Evolutionary conservation across 2,113 vertebrate species (phyloP).

Genomic region (Phrynocephalus versicolor): DNA sequence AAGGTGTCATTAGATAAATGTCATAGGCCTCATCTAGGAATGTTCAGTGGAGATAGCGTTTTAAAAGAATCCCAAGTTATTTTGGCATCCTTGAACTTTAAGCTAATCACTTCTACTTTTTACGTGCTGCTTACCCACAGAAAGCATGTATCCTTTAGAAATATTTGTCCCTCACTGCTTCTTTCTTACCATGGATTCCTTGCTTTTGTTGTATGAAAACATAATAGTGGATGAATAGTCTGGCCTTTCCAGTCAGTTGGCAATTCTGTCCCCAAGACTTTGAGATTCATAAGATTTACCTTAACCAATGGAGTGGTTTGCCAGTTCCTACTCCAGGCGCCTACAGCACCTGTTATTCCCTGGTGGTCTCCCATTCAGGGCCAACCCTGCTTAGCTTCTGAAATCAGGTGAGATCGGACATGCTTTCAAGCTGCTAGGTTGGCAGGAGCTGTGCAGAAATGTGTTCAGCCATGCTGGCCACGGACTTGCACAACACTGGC

Average conservation of each 20-base stretch:
- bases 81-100: conserved; percentile 61
- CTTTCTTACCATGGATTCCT: conserved; percentile 48
- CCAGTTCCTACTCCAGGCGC: no score
- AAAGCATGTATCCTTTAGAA: conserved; percentile 59
- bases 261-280: background rate
- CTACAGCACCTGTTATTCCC: no score
- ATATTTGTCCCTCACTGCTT: conserved; percentile 53
- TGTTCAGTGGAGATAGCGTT: background rate
- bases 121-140: conserved; percentile 56
- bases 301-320: no score
- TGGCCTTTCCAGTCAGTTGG: conserved; percentile 33
- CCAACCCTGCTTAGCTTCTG: no score
- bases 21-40: background rate
- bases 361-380: no score
- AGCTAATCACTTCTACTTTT: background rate
- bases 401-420: no score
- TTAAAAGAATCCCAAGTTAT: conserved; percentile 51
- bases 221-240: conserved; percentile 46
- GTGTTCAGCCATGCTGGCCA: no score
- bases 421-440: no score
- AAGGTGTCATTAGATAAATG: background rate
- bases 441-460: no score
- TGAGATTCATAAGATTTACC: background rate
- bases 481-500: no score
- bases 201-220: conserved; percentile 52